These are phyloP conservation scores for Cotesia glomerata DNA, from an alignment of 1,140 invertebrate genomes.

Conservation along the genomic window DNA sequence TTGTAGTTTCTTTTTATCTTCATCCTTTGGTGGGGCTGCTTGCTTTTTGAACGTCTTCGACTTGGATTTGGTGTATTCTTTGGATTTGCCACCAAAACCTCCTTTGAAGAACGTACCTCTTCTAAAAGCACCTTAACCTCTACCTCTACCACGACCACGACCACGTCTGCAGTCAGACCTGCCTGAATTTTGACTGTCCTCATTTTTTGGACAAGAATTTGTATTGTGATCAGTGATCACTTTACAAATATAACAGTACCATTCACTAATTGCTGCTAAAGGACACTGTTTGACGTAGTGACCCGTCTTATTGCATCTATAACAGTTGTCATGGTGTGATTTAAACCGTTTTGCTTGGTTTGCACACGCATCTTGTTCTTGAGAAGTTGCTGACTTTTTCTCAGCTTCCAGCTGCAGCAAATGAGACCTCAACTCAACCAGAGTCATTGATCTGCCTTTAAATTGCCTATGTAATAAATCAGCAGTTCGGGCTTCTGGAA, in stretches of 20 bases:
- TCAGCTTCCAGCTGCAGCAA: conserved; percentile 31
- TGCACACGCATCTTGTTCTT: conserved; percentile 17
- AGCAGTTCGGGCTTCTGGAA: conserved; percentile 31
- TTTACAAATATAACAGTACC: conserved; percentile 29
- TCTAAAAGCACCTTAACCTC: conserved; percentile 4
- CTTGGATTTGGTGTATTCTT: too few species aligned
- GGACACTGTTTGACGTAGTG: conserved; percentile 17
- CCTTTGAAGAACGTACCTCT: too few species aligned
- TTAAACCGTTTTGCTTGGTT: conserved; percentile 1
- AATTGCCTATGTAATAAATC: conserved; percentile 24
- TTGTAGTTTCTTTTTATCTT: too few species aligned
- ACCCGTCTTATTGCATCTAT: conserved; percentile 26
- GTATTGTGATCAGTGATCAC: neutral
- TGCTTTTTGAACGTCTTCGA: too few species aligned
- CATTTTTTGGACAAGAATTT: conserved; percentile 4
- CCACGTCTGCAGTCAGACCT: neutral
- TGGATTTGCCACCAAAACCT: too few species aligned
- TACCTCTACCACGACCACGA: neutral
- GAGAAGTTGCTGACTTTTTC: conserved; percentile 7
- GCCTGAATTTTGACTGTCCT: neutral
- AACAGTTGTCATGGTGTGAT: conserved; percentile 13
- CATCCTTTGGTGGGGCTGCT: too few species aligned
- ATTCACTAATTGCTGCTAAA: conserved; percentile 5
- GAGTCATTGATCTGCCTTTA: conserved; percentile 22
- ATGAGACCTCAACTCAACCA: conserved; percentile 28